Evolutionary conservation across 2,797 vertebrate species (phyloP).

Genomic region (Lagodon rhomboides): DNA sequence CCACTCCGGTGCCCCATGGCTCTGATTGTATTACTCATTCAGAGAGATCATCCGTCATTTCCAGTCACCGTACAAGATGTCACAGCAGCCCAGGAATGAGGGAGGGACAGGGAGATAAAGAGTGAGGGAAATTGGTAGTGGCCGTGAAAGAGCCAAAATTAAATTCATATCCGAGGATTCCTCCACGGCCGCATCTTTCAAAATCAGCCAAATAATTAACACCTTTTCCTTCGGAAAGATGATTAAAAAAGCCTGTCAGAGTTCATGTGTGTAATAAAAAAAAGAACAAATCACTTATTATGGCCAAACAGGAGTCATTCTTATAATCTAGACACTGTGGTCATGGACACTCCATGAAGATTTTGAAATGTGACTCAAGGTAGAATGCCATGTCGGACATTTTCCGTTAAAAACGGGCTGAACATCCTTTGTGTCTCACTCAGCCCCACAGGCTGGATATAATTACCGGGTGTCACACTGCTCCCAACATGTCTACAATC

Average conservation of each 20-base stretch:
- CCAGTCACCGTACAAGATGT: constrained; percentile 68
- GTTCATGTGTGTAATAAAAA: neutral
- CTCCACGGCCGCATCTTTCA: neutral
- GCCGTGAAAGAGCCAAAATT: constrained; percentile 24
- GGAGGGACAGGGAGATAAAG: constrained; percentile 31
- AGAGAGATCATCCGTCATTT: constrained; percentile 80
- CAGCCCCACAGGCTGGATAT: constrained; percentile 28
- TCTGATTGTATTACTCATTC: constrained; percentile 84
- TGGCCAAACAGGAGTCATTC: neutral
- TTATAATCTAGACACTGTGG: constrained; percentile 7
- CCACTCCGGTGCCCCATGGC: constrained; percentile 66
- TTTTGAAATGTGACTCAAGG: constrained; percentile 24
- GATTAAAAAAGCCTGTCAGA: constrained; percentile 10
- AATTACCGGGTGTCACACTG: constrained; percentile 33
- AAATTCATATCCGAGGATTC: constrained; percentile 38
- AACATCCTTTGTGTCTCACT: constrained; percentile 37
- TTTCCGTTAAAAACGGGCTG: neutral
- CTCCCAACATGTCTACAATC: constrained; percentile 19
- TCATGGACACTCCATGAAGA: neutral
- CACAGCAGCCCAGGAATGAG: constrained; percentile 51
- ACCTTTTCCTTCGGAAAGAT: neutral
- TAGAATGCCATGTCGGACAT: neutral
- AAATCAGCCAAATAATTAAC: constrained; percentile 21
- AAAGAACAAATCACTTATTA: constrained; percentile 9
- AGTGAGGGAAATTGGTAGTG: constrained; percentile 28